Percentiles rank a stretch among this genome's conserved stretches.
phyloP scores from a whole-genome alignment of 2,888 invertebrate genomes.

The Andrena camellia region DNA sequence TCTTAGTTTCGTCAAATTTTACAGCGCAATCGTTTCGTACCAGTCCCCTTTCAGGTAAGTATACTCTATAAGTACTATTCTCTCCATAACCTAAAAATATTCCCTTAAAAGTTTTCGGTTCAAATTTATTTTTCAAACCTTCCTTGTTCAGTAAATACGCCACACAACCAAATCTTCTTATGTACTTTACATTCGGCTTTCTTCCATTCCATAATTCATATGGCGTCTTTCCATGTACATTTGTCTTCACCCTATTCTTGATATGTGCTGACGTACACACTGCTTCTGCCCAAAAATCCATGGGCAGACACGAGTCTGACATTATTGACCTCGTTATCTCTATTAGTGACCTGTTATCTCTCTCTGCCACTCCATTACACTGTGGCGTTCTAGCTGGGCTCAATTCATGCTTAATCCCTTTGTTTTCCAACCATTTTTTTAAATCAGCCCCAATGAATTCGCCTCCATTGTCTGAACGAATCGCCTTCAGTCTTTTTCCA shows the following conservation, averaged over 20 bases:
- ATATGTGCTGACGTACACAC: neutral
- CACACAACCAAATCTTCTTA: conserved; percentile 29
- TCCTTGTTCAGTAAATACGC: conserved; percentile 8
- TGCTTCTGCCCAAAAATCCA: neutral
- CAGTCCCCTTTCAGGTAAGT: conserved; percentile 11
- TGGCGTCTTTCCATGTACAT: conserved; percentile 17
- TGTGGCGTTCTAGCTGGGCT: neutral
- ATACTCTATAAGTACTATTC: conserved; percentile 23
- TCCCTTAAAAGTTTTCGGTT: conserved; percentile 16
- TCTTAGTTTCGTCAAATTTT: conserved; percentile 5
- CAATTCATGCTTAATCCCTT: conserved; percentile 7
- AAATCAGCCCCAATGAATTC: neutral
- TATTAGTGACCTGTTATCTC: neutral
- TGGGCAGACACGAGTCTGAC: neutral
- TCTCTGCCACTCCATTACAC: conserved; percentile 22
- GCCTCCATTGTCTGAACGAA: conserved; percentile 12
- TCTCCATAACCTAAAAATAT: conserved; percentile 20
- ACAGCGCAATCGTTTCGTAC: conserved; percentile 7
- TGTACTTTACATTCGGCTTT: conserved; percentile 15
- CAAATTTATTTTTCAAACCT: neutral
- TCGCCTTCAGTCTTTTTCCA: conserved; percentile 9
- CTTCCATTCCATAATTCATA: conserved; percentile 17
- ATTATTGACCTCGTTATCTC: neutral
- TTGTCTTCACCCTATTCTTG: conserved; percentile 7
- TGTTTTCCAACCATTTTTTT: neutral